These are phyloP conservation scores for Venusia cambrica DNA, from an alignment of 2,888 invertebrate species.

Conservation along the genomic window DNA sequence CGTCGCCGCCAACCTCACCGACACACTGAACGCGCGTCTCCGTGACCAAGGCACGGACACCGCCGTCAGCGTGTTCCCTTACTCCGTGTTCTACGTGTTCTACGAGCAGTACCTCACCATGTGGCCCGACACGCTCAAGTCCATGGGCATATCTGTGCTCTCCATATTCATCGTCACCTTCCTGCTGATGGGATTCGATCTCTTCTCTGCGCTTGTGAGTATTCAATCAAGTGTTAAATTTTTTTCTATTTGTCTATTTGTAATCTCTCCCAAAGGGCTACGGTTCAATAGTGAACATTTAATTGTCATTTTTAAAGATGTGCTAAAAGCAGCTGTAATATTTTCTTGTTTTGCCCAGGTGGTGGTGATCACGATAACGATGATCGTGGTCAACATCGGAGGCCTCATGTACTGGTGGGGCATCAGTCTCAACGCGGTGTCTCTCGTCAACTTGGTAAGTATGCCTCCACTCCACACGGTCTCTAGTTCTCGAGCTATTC, in stretches of 20 bases:
- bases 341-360: constrained; percentile 66
- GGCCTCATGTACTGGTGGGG: constrained; percentile 99
- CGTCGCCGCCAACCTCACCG: constrained; percentile 91
- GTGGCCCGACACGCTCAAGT: constrained; percentile 94
- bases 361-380: constrained; percentile 93
- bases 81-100: constrained; percentile 98
- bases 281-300: too few relatives aligned
- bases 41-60: constrained; percentile 61
- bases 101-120: constrained; percentile 99
- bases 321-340: too few relatives aligned
- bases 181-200: constrained; percentile 95
- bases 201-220: constrained; percentile 70
- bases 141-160: constrained; percentile 91
- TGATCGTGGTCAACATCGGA: constrained; percentile 95
- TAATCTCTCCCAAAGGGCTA: too few relatives aligned
- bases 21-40: constrained; percentile 84
- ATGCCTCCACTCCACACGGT: too few relatives aligned
- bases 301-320: too few relatives aligned
- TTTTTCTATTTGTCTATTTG: too few relatives aligned
- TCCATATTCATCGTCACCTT: constrained; percentile 98
- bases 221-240: too few relatives aligned
- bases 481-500: too few relatives aligned
- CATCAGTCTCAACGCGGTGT: constrained; percentile 97
- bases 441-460: constrained; percentile 94
- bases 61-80: constrained; percentile 88